Base-by-base conservation (phyloP, 2,888 invertebrate species). In the Barypeithes pellucidus region DNA sequence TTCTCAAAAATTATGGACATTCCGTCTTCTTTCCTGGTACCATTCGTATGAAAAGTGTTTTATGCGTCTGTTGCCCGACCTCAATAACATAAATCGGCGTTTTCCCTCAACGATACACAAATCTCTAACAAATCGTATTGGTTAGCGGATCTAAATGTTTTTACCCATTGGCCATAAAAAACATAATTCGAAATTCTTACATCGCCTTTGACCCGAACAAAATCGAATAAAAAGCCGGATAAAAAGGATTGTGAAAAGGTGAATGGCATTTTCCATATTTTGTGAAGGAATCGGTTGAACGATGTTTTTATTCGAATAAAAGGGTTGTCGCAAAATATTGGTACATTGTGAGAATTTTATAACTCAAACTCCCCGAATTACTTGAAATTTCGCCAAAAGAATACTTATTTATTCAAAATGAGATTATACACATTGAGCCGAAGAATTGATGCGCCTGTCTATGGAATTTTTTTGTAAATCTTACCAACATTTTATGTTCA, bases 181-280 rank as follows among this genome's bases (percentile, higher is more conserved):
- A 67, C 47, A 57, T 59, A 67, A 67, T 67, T 67, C 59, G 14
- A 14, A 43, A 59, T 29, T 36, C 43, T 67, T 36, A 43, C 22
- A 33, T 59, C 67, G 29, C 33, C 41, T 57, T 24, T 67, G 57
- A 59, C 43, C 57, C 59, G 41, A 41, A 47, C 24, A 33, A 52
- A 61, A 68, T 61, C 69, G 62, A 52, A 69, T 69, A 52, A 52
- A 61, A 62, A 43, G 16, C n/a, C 39, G 52, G 52, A 62, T 62
- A 69, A 69, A 60, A 52, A 69, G 62, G 54, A 62, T 69, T 69
- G 61, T 52, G 41, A 61, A 60, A 47, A 69, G 62, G 62, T 62
- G 54, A 62, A 62, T 43, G 69, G 52, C 62, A 41, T 24, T 57
- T 69, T 61, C 69, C 62, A 62, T 69, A 62, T 69, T 69, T 62